Evolutionary conservation across 2,113 vertebrate genomes (phyloP).

Genomic region (Micromys minutus): DNA sequence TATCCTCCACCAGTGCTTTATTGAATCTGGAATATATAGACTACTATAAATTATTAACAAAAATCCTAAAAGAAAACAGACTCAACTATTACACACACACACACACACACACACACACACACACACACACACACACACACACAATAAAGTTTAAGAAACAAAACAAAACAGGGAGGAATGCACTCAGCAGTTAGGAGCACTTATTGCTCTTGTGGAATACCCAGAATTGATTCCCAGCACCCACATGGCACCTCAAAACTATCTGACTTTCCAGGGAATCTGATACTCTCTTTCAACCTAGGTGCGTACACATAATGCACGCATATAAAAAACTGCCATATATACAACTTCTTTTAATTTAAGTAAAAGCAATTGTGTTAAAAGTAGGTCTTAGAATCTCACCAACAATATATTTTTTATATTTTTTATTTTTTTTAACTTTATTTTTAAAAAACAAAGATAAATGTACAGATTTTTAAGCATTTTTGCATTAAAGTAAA

Average conservation of each 20-base stretch:
- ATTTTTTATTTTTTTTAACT: no score
- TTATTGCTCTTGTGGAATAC: not conserved
- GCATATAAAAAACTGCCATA: not conserved
- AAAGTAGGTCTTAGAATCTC: conserved; percentile 18
- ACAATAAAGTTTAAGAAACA: no score
- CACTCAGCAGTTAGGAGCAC: not conserved
- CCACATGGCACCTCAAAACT: not conserved
- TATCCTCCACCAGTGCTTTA: not conserved
- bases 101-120: not conserved
- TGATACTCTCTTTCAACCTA: not conserved
- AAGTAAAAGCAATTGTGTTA: conserved; percentile 26
- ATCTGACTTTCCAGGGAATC: not conserved
- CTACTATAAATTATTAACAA: conserved; percentile 24
- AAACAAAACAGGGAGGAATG: not conserved
- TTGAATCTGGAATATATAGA: conserved; percentile 38
- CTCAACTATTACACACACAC: not conserved
- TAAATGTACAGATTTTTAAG: no score
- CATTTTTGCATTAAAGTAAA: no score
- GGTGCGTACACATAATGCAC: not conserved
- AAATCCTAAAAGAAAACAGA: conserved; percentile 23
- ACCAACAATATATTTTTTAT: conserved; percentile 26
- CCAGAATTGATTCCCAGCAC: not conserved
- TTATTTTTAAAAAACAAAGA: no score
- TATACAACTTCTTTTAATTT: not conserved
- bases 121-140: not conserved